Evolutionary conservation across 2,797 vertebrate species (phyloP), one percentile per base, ranked within the genome.

Genomic region (Ceyx erithaca): DNA sequence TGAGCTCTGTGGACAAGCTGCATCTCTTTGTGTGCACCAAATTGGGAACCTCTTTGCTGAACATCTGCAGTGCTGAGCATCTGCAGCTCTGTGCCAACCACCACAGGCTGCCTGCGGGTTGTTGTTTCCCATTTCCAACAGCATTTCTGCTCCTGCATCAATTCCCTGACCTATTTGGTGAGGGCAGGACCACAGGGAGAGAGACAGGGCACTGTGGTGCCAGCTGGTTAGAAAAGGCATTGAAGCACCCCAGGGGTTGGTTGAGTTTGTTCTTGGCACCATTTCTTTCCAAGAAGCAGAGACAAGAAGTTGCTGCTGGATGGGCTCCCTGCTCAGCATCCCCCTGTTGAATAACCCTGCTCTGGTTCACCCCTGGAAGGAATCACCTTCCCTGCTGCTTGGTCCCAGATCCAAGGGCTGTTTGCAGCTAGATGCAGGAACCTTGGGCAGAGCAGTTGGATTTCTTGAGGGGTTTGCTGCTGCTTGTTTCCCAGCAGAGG

Each of bases 161-260:
- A 61, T 63, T 84, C 59, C 9, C 33, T 73, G 85, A 58, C 57
- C 31, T 61, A 2, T 75, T 64, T 78, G 43, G 8, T 75, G 51
- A 16, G 35, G 55, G 21, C 40, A 85, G 87, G 71, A 66, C 10
- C 30, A 14, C n/a, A 6, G 8, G 3, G 43, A 91, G 69, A 46
- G n/a, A 73, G 15, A 66, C 1, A 7, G 41, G 68, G 41, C 37
- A 15, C 30, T 31, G 19, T 0, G 0, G 52, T 2, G 1, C 0
- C 6, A 75, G 57, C 70, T 52, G 4, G 35, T 85, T 68, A 78
- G 79, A 83, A 69, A 94, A 67, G n/a, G 48, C 37, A n/a, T 2
- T 35, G 93, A 71, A 35, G 28, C 63, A 81, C 82, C 7, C 5
- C 45, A 71, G 80, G 73, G 35, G 21, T 84, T 52, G 78, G 71